phyloP scores from a whole-genome alignment of 1,140 invertebrate genomes.

The Lamellibrachia luymesi region DNA sequence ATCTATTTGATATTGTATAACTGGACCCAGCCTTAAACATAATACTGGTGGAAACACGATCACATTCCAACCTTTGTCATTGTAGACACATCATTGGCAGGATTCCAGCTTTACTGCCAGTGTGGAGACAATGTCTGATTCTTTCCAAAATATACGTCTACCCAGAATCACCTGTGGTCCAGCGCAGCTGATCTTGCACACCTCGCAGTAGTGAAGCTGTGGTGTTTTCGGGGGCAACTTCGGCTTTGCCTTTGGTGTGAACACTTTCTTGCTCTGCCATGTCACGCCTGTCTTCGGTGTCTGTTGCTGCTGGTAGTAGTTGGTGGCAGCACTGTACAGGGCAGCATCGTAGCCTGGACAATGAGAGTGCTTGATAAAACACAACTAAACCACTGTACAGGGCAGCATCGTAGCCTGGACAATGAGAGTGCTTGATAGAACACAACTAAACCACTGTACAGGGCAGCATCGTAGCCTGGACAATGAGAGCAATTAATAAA shows the following conservation, averaged over 20 bases:
- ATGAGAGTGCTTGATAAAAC: neutral
- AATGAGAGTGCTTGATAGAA: neutral
- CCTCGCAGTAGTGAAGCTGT: slow-evolving; percentile 56
- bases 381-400: slow-evolving; percentile 73
- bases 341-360: slow-evolving; percentile 80
- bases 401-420: slow-evolving; percentile 80
- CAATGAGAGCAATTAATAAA: neutral
- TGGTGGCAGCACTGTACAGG: slow-evolving; percentile 87
- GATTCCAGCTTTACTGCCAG: too few relatives aligned
- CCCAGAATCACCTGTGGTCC: slow-evolving; percentile 72
- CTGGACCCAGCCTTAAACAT: too few relatives aligned
- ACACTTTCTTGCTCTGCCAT: slow-evolving; percentile 32
- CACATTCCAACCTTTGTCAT: too few relatives aligned
- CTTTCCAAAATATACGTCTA: too few relatives aligned
- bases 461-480: slow-evolving; percentile 81
- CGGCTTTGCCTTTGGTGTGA: slow-evolving; percentile 32
- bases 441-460: slow-evolving; percentile 73
- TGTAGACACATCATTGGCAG: too few relatives aligned
- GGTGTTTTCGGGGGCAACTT: slow-evolving; percentile 63
- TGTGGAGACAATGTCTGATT: too few relatives aligned
- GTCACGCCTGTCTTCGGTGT: slow-evolving; percentile 37
- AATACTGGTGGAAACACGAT: too few relatives aligned
- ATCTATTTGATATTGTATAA: too few relatives aligned
- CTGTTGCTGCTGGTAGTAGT: slow-evolving; percentile 79
- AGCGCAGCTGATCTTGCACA: slow-evolving; percentile 97